A percentile compares a stretch with the other conserved stretches of the same genome.
These are phyloP conservation scores for Digitonthophagus gazella DNA, from an alignment of 2,888 invertebrate species.

Conservation along the genomic window DNA sequence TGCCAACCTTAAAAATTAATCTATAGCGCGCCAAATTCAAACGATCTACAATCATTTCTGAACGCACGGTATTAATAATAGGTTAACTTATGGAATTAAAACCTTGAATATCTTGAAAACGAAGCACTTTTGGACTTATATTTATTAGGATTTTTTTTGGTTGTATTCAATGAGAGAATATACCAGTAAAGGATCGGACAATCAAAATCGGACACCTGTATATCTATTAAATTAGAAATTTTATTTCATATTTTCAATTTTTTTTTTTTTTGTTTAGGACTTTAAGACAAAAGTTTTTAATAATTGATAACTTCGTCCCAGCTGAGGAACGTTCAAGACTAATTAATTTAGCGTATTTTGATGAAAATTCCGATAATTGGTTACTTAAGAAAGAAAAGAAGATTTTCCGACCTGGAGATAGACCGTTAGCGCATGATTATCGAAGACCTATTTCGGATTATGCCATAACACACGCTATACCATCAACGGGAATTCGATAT, in stretches of 20 bases:
- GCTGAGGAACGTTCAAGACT: constrained; percentile 75
- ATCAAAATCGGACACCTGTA: no score
- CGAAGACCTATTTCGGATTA: constrained; percentile 48
- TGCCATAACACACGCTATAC: constrained; percentile 40
- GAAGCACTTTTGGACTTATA: no score
- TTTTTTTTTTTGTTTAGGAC: constrained; percentile 56
- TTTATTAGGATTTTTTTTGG: no score
- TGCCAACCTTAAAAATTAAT: no score
- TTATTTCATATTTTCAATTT: background rate
- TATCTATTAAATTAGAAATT: no score
- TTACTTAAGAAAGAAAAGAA: constrained; percentile 45
- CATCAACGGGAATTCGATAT: constrained; percentile 38
- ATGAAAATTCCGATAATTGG: constrained; percentile 84
- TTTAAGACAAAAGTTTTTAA: constrained; percentile 81
- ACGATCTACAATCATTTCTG: no score
- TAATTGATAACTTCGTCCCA: constrained; percentile 89
- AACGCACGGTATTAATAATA: no score
- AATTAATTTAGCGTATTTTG: constrained; percentile 70
- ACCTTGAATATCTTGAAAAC: no score
- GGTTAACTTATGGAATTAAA: no score
- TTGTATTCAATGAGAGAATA: no score
- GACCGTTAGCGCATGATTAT: constrained; percentile 48
- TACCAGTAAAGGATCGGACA: no score
- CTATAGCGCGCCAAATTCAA: no score
- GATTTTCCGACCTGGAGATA: constrained; percentile 40